phyloP scores from a whole-genome alignment of 2,797 vertebrate genomes.

The Scolopax rusticola region DNA sequence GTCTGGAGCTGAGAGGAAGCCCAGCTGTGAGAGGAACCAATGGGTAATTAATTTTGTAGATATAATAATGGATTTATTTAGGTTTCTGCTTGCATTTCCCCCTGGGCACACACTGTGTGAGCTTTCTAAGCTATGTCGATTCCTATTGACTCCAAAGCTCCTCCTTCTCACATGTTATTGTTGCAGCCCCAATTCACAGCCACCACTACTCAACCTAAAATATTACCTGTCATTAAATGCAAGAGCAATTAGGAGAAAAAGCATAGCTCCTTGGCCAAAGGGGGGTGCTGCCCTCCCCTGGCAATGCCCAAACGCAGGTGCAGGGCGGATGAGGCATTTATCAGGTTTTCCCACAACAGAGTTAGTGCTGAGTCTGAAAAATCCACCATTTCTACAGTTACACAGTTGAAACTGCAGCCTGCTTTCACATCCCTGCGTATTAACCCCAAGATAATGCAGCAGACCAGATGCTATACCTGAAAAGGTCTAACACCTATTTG shows the following conservation, averaged over 20 bases:
- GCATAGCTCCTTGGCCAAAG: neutral
- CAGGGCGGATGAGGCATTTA: fast-evolving
- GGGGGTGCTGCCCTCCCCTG: neutral
- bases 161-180: neutral
- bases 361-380: neutral
- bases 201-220: neutral
- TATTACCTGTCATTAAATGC: neutral
- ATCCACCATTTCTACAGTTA: neutral
- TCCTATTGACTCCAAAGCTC: neutral
- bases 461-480: neutral
- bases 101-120: neutral
- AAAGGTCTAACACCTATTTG: neutral
- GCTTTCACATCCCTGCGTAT: neutral
- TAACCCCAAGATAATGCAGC: neutral
- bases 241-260: neutral
- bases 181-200: neutral
- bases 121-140: neutral
- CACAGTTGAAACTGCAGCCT: neutral
- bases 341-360: neutral
- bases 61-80: neutral
- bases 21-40: neutral
- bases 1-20: neutral
- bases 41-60: neutral
- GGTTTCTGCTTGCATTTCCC: neutral
- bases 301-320: neutral